phyloP scores from a whole-genome alignment of 2,113 vertebrate genomes.

The Pseudorasbora parva region DNA sequence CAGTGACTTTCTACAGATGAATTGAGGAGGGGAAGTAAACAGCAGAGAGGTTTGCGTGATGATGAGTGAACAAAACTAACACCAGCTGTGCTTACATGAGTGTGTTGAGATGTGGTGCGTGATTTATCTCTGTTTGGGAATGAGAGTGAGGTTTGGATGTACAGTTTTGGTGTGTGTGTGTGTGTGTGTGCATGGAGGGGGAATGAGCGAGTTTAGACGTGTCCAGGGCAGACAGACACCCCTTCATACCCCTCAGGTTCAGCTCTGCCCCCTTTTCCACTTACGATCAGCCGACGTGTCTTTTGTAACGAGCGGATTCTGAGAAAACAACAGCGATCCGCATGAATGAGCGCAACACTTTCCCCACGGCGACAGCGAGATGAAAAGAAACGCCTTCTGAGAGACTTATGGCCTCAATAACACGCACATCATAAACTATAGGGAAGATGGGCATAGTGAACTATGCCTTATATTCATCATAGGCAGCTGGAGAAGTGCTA shows the following conservation, averaged over 20 bases:
- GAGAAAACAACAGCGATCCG: background rate
- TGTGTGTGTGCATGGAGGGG: background rate
- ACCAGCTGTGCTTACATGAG: background rate
- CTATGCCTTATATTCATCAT: too few species aligned
- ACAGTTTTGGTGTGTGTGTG: background rate
- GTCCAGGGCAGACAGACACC: slow-evolving; percentile 56
- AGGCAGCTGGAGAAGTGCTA: too few species aligned
- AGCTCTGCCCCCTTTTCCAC: background rate
- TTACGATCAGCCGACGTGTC: background rate
- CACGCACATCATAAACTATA: too few species aligned
- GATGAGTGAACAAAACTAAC: background rate
- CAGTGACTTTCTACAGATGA: background rate
- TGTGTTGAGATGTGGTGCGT: background rate
- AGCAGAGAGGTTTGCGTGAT: background rate
- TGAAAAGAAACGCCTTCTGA: background rate
- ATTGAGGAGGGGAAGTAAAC: background rate
- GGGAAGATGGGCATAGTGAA: too few species aligned
- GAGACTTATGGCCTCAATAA: background rate
- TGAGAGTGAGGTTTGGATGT: background rate
- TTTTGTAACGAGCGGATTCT: background rate
- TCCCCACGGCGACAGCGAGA: background rate
- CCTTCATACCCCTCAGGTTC: slow-evolving; percentile 28
- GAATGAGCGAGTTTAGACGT: slow-evolving; percentile 40
- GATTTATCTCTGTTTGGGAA: background rate
- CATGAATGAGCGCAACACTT: background rate